These are phyloP conservation scores for Neosilurus hyrtlii DNA, from an alignment of 2,797 vertebrate genomes.

Conservation along the genomic window DNA sequence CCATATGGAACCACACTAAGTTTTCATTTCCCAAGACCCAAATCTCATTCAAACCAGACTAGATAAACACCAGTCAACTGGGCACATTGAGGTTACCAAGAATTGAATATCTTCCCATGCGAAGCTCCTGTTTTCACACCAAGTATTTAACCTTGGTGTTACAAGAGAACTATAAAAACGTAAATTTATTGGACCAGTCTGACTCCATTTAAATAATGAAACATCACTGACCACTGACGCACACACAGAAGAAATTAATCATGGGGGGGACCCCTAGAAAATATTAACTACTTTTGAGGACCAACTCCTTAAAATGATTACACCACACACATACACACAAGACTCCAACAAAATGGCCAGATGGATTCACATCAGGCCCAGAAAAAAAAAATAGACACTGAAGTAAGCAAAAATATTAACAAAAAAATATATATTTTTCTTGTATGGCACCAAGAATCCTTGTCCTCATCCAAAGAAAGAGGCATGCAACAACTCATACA, in stretches of 20 bases:
- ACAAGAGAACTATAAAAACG: neutral
- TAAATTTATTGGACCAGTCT: constrained; percentile 10
- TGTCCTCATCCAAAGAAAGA: constrained; percentile 31
- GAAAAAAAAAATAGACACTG: neutral
- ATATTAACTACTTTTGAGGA: neutral
- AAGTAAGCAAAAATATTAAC: constrained; percentile 43
- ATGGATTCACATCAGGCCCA: constrained; percentile 48
- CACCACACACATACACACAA: neutral
- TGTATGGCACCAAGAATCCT: constrained; percentile 33
- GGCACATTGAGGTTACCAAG: neutral
- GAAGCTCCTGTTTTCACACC: neutral
- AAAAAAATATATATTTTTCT: constrained; percentile 58
- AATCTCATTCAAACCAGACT: neutral
- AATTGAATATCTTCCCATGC: neutral
- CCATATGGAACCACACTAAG: neutral
- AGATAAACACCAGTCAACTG: neutral
- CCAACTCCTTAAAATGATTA: neutral
- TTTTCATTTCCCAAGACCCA: neutral
- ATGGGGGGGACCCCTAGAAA: neutral
- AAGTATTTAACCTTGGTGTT: too few relatives aligned
- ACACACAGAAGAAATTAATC: neutral
- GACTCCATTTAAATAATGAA: constrained; percentile 12
- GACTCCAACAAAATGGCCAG: constrained; percentile 7
- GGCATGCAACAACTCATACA: constrained; percentile 41
- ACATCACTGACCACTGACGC: neutral